phyloP scores from a whole-genome alignment of 53 echinoderm and acorn worm species.

The Temnopleurus reevesii region DNA sequence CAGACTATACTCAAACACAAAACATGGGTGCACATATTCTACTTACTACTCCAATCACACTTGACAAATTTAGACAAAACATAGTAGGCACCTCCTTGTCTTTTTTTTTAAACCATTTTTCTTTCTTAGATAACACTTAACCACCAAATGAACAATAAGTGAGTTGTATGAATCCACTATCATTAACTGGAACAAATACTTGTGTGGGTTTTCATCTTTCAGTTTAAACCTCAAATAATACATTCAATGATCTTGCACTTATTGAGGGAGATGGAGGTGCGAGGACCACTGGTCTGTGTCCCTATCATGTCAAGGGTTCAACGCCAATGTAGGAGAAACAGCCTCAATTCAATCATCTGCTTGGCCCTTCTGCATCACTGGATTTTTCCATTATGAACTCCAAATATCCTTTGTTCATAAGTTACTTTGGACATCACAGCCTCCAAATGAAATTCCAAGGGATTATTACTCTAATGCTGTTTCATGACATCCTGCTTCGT shows the following conservation, averaged over 20 bases:
- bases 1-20: conserved; percentile 30
- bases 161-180: conserved; percentile 22
- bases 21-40: conserved; percentile 32
- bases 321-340: too few relatives aligned
- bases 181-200: background rate
- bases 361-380: too few relatives aligned
- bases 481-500: too few relatives aligned
- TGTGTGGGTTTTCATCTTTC: background rate
- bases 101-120: background rate
- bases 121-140: conserved; percentile 15
- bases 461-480: too few relatives aligned
- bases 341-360: too few relatives aligned
- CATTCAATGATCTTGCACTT: background rate
- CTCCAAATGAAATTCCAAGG: background rate
- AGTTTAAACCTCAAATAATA: background rate
- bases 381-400: too few relatives aligned
- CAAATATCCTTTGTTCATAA: background rate
- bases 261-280: background rate
- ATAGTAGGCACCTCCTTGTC: conserved; percentile 17
- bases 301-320: background rate
- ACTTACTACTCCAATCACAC: conserved; percentile 34
- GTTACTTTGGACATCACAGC: background rate
- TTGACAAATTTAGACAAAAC: conserved; percentile 37
- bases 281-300: background rate
- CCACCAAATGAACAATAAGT: conserved; percentile 11